These are phyloP conservation scores for Leptoclinus maculatus DNA, from an alignment of 2,797 vertebrate species.

Conservation along the genomic window DNA sequence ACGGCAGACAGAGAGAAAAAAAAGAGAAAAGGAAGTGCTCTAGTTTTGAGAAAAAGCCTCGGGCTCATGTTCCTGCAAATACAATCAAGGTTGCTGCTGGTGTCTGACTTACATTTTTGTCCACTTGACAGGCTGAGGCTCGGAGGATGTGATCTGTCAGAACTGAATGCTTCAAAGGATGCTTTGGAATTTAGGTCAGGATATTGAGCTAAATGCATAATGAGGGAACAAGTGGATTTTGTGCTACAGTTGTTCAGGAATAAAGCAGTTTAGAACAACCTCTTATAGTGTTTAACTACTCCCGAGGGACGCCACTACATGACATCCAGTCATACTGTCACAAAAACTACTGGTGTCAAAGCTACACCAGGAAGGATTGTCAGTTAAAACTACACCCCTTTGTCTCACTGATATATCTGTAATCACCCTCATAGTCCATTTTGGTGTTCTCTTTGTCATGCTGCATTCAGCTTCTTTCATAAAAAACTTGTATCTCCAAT, in stretches of 20 bases:
- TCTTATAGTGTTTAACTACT: slow-evolving; percentile 1
- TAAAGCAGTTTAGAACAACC: neutral
- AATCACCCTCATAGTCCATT: neutral
- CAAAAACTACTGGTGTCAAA: neutral
- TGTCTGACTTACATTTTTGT: slow-evolving; percentile 48
- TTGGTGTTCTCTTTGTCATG: neutral
- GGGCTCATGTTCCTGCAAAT: slow-evolving; percentile 61
- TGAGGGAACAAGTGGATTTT: slow-evolving; percentile 8
- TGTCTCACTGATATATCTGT: neutral
- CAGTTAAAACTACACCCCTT: neutral
- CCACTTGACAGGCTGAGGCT: slow-evolving; percentile 33
- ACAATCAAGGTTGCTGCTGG: slow-evolving; percentile 49
- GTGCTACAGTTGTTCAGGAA: neutral
- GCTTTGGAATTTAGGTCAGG: slow-evolving; percentile 33
- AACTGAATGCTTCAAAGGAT: slow-evolving; percentile 33
- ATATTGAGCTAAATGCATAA: slow-evolving; percentile 36
- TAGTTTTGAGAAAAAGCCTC: slow-evolving; percentile 54
- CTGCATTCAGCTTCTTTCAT: neutral
- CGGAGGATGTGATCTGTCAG: slow-evolving; percentile 39
- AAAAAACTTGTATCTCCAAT: neutral
- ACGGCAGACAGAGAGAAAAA: slow-evolving; percentile 27
- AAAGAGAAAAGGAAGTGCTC: slow-evolving; percentile 34
- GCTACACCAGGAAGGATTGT: neutral
- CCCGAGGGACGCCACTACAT: slow-evolving; percentile 1
- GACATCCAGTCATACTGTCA: neutral